These are phyloP conservation scores for Acromyrmex echinatior DNA, from an alignment of 1,140 invertebrate genomes.

Conservation along the genomic window DNA sequence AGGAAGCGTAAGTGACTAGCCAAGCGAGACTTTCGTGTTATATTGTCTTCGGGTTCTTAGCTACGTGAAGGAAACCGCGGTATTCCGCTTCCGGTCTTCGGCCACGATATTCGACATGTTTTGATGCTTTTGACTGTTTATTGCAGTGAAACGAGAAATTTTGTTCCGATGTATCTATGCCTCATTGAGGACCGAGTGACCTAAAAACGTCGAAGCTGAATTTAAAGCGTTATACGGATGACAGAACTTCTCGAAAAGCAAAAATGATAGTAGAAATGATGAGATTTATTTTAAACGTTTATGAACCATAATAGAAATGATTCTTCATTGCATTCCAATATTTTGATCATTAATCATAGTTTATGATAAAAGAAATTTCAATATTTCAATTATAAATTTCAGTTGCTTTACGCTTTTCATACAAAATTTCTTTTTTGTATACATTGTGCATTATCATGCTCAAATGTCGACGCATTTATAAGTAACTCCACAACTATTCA, in stretches of 20 bases:
- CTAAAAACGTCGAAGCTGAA: constrained; percentile 28
- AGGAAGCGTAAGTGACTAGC: constrained; percentile 76
- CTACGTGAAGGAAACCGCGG: constrained; percentile 10
- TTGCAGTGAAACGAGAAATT: background rate
- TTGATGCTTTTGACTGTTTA: constrained; percentile 5
- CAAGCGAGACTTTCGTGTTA: constrained; percentile 73
- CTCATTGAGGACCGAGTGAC: constrained; percentile 5
- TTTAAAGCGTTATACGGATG: constrained; percentile 10
- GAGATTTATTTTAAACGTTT: background rate
- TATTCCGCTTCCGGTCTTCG: constrained; percentile 26
- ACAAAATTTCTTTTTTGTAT: background rate
- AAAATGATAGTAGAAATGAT: background rate
- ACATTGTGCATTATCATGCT: constrained; percentile 21
- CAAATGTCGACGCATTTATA: background rate
- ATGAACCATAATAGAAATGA: background rate
- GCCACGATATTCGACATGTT: background rate
- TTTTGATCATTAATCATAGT: constrained; percentile 13
- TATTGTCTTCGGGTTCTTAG: constrained; percentile 67
- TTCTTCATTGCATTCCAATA: background rate
- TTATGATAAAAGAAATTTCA: background rate
- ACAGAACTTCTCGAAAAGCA: background rate
- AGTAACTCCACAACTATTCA: background rate
- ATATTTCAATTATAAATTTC: background rate
- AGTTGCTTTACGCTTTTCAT: background rate
- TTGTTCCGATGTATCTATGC: background rate